Conservation (phyloP, 2,113 vertebrate genomes). For the Romanogobio albipinnatus region DNA sequence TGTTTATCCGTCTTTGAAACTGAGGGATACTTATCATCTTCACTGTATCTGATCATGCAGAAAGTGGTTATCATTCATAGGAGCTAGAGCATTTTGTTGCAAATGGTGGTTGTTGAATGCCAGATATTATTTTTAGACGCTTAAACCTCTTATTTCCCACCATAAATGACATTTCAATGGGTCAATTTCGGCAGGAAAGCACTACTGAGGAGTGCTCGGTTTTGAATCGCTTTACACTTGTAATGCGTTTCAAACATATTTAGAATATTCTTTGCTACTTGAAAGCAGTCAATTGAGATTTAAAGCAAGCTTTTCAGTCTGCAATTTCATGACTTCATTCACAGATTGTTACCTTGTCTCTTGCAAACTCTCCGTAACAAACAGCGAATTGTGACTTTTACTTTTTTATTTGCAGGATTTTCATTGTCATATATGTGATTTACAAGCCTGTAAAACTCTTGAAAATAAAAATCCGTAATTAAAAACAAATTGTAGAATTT, state of each 20-base stretch:
- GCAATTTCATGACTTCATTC: not conserved
- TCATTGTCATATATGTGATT: too few species aligned
- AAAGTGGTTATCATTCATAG: constrained; percentile 29
- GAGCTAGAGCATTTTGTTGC: constrained; percentile 29
- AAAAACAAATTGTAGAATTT: too few species aligned
- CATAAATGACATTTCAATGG: constrained; percentile 51
- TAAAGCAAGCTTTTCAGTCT: not conserved
- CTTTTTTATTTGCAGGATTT: too few species aligned
- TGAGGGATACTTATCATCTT: constrained; percentile 4
- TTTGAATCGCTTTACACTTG: constrained; percentile 29
- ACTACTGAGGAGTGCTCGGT: constrained; percentile 19
- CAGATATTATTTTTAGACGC: constrained; percentile 23
- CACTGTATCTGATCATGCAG: constrained; percentile 29
- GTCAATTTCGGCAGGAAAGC: constrained; percentile 27
- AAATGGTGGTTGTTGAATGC: constrained; percentile 29
- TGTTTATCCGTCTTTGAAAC: constrained; percentile 11
- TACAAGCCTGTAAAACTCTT: too few species aligned
- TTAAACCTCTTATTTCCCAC: constrained; percentile 27
- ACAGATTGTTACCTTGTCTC: too few species aligned
- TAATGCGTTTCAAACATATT: not conserved
- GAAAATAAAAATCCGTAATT: too few species aligned
- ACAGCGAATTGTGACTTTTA: too few species aligned
- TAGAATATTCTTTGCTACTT: not conserved
- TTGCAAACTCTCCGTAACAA: too few species aligned
- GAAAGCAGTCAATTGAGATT: not conserved